Base-by-base conservation (phyloP, 53 echinoderm and acorn worm species). In the Patiria pectinifera region DNA sequence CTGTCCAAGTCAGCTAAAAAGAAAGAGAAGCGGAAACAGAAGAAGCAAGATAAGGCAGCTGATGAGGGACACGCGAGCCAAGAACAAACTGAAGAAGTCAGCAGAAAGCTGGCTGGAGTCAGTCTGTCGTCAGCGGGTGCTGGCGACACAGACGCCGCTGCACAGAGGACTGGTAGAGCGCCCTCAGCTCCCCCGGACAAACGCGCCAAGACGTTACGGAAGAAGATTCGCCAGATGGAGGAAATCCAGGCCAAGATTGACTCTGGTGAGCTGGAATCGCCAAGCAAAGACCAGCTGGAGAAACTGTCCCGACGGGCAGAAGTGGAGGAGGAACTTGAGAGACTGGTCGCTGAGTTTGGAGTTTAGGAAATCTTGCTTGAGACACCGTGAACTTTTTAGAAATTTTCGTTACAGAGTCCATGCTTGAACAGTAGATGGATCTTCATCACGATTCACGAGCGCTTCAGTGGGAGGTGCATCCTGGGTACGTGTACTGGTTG, bases 1-100 rank as follows among this genome's bases (percentile, higher is more conserved):
- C 48, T 95, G 63, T 97, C 99, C 44, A 99, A 99, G 80, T 83
- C 99, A 4, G 96, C 99, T 70, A 99, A 99, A 95, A 99, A 99
- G 87, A 99, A 99, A 80, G 97, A 99, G 80, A 95, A 93, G 48
- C 92, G 96, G n/a, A 96, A 93, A 80, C 96, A 97, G 93, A 99
- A 96, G 87, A 77, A 87, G 66, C 95, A 99, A 80, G 96, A 97
- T 23, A 94, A 94, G 90, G 78, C 82, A 62, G 60, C 62, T 0
- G 93, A 78, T 9, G 61, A 59, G 26, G 45, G 79, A 9, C 79
- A 2, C 79, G 14, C 59, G 4, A 22, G 74, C 21, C 75, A 26
- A 58, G 82, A 87, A 18, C 66, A 8, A 15, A 9, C 84, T 0
- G 84, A 84, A 25, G 66, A 12, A 25, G 12, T 84, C 62, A 21